phyloP scores from a whole-genome alignment of 2,888 invertebrate species.

The Aphodius granarius region DNA sequence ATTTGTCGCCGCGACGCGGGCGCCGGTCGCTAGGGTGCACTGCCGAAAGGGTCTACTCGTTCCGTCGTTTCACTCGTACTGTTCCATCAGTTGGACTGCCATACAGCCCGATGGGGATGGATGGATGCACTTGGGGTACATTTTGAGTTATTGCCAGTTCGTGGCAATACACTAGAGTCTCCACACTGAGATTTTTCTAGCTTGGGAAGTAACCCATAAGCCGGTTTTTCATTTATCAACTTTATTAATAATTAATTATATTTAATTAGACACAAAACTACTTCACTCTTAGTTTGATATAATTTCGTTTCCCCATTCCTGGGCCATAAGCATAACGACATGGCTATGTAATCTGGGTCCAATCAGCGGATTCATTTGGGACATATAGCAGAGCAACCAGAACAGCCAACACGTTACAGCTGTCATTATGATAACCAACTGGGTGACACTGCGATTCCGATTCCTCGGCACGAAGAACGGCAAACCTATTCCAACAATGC shows the following conservation, averaged over 20 bases:
- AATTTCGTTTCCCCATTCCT: conserved; percentile 64
- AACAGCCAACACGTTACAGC: conserved; percentile 89
- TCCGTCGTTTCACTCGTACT: background rate
- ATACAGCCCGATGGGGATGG: background rate
- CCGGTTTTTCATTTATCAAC: too few relatives aligned
- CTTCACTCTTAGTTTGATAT: background rate
- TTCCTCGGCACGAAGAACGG: conserved; percentile 90
- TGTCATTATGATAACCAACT: conserved; percentile 81
- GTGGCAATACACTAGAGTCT: too few relatives aligned
- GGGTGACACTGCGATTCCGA: conserved; percentile 85
- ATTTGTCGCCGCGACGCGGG: background rate
- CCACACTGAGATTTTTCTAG: too few relatives aligned
- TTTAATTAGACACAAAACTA: background rate
- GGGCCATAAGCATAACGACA: conserved; percentile 75
- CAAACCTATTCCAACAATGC: conserved; percentile 79
- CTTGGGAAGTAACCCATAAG: background rate
- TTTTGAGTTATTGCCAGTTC: background rate
- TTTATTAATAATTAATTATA: background rate
- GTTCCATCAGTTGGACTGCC: background rate
- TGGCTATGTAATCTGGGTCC: conserved; percentile 76
- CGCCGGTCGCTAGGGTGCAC: conserved; percentile 7
- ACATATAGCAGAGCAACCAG: conserved; percentile 90
- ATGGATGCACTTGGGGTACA: background rate
- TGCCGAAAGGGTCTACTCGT: background rate
- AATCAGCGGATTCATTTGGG: conserved; percentile 90